Base-by-base conservation (phyloP, 2,888 invertebrate genomes). In the Drosophila atroscutellata region DNA sequence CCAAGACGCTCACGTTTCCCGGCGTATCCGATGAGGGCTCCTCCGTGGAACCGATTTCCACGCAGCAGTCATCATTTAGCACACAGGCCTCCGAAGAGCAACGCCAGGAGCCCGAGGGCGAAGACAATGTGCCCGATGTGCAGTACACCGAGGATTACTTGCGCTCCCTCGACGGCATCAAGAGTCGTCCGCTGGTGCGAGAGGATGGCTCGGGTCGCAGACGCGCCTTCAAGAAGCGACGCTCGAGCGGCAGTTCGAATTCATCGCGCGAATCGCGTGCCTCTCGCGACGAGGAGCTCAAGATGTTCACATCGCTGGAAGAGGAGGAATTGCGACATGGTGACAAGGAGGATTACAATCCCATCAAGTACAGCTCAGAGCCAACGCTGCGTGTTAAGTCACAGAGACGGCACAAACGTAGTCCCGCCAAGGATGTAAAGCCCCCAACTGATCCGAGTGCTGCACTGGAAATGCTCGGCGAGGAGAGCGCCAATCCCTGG, bases 91-190 rank as follows among this genome's bases (percentile, higher is more conserved):
- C 92, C 0, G 91, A 91, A 7, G 94, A 94, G 90, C 94, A 94
- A 89, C 94, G 95, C 1, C 81, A 58, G 51, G 95, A 95, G 60
- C 93, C 92, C 0, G 93, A 92, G 52, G 92, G 92, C 2, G 91
- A 92, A 51, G 92, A 92, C 36, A 89, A 88, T 62, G 57, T 85
- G 52, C 81, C 81, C n/a, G 79, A 91, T 20, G 71, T 89, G 2
- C 91, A 92, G 66, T 92, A 92, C 57, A 91, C 92, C 24, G 93
- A 94, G 70, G 93, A 93, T 34, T 94, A 94, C 78, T 86, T 94
- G 51, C 92, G 94, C 92, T 95, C 95, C 83, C 94, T 95, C 90
- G 95, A 96, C 92, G 95, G 95, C 82, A 94, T 95, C 87, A 95
- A 95, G 92, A 94, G 92, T 88, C 94, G 94, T 75, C 94, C 95